Base-by-base conservation (phyloP, 2,113 vertebrate genomes). In the Rhipidura dahli region DNA sequence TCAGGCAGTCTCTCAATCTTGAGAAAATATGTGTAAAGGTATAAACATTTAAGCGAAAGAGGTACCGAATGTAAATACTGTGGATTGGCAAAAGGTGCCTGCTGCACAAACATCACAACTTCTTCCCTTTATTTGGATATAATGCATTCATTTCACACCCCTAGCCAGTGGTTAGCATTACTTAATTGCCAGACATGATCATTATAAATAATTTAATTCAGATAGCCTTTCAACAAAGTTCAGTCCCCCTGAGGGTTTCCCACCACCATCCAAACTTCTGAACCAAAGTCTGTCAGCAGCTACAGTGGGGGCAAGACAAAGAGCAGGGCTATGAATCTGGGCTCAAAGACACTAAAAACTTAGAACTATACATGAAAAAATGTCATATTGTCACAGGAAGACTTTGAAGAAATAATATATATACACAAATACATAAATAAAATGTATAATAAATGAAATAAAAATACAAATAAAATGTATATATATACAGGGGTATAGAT, bases 21-120 rank as follows among this genome's bases (percentile, higher is more conserved):
- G 69, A 81, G 90, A 77, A 95, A 94, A 93, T 89, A 96, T 96
- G 94, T 95, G 85, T 92, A 90, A 91, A 95, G 78, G 87, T 90
- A 78, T 50, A 93, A 95, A 92, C 93, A 95, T 85, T 94, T 92
- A 95, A 94, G 73, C 0, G 3, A 69, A 95, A 91, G 83, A 89
- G 83, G n/a, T 50, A 61, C 16, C 21, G 30, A 93, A 83, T 93
- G 89, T 92, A 96, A 96, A 95, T 93, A 76, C 53, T 13, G 4
- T 5, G 45, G 70, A 27, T 1, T 76, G 83, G 79, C 60, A 81
- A 93, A 45, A 1, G 0, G 19, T 33, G 33, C 10, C 1, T 78
- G 47, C 79, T 83, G 66, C 87, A 87, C 42, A 75, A 91, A 64
- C 10, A 6, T 59, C 51, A 59, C 6, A 2, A 71, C 22, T 89